A percentile compares a stretch with the other conserved stretches of the same genome.
phyloP scores from a whole-genome alignment of 2,113 vertebrate genomes.

The Orcinus orca region DNA sequence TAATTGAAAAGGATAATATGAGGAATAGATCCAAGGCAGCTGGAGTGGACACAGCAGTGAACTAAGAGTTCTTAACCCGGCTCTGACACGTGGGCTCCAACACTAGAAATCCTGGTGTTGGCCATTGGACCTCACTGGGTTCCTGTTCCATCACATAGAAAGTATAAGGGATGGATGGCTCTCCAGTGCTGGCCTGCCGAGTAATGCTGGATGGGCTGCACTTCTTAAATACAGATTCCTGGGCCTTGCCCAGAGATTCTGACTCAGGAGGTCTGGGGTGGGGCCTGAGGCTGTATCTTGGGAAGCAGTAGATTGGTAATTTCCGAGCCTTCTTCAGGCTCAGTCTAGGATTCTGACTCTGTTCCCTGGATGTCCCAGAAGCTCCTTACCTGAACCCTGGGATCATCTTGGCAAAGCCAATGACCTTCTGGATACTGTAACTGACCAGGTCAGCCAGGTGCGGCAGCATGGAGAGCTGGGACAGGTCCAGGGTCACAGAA shows the following conservation, averaged over 20 bases:
- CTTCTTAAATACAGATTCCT: not conserved
- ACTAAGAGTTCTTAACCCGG: not conserved
- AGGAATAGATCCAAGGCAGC: not conserved
- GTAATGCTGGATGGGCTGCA: not conserved
- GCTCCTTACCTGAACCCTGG: constrained; percentile 93
- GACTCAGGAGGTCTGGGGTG: not conserved
- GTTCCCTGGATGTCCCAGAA: not conserved
- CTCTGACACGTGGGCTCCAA: not conserved
- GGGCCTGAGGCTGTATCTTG: not conserved
- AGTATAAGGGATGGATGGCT: not conserved
- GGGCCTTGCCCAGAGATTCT: not conserved
- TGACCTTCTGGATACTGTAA: constrained; percentile 98
- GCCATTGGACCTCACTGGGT: not conserved
- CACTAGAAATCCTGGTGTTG: not conserved
- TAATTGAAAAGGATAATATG: not conserved
- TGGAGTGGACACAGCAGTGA: not conserved
- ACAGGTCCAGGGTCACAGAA: constrained; percentile 73
- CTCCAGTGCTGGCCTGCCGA: not conserved
- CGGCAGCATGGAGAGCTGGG: constrained; percentile 93
- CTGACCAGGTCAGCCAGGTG: constrained; percentile 97
- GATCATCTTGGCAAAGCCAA: constrained; percentile 98
- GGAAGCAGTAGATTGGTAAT: not conserved
- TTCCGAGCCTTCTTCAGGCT: not conserved
- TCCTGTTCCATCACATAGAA: not conserved
- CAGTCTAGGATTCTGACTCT: not conserved